A percentile compares a stretch with the other conserved stretches of the same genome.
phyloP scores from a whole-genome alignment of 1,140 invertebrate genomes.

The Drosophila simulans region DNA sequence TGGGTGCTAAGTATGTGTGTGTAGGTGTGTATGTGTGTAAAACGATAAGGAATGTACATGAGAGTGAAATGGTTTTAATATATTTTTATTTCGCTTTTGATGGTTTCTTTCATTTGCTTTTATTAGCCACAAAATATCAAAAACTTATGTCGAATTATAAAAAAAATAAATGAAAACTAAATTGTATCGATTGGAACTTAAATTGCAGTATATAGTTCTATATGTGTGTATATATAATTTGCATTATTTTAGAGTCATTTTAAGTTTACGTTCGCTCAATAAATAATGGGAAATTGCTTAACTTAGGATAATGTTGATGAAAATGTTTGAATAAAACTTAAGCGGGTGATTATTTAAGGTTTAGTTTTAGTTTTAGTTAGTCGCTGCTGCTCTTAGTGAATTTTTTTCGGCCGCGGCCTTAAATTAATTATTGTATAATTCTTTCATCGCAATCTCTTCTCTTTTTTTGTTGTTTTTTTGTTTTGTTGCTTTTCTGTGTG shows the following conservation, averaged over 20 bases:
- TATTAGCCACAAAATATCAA: conserved; percentile 44
- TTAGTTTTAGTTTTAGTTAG: conserved; percentile 48
- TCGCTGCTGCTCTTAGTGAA: conserved; percentile 46
- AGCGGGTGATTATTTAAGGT: conserved; percentile 14
- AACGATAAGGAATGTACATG: conserved; percentile 51
- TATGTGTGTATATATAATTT: conserved; percentile 35
- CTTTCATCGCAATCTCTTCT: conserved; percentile 14
- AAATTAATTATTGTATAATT: conserved; percentile 52
- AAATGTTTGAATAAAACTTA: conserved; percentile 14
- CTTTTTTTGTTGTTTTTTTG: conserved; percentile 21
- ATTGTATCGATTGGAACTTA: conserved; percentile 78
- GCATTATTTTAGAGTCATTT: conserved; percentile 44
- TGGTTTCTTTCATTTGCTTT: conserved; percentile 30
- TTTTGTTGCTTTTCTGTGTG: conserved; percentile 34
- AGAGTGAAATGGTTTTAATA: conserved; percentile 49
- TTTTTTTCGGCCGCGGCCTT: conserved; percentile 30
- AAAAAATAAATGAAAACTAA: conserved; percentile 60
- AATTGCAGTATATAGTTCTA: conserved; percentile 60
- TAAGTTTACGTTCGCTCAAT: conserved; percentile 42
- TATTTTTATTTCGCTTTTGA: conserved; percentile 50
- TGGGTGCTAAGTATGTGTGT: conserved; percentile 19
- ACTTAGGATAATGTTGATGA: conserved; percentile 39
- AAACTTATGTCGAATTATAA: conserved; percentile 31
- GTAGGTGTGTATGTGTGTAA: conserved; percentile 13
- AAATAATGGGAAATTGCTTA: conserved; percentile 43